Evolutionary conservation across 2,113 vertebrate species (phyloP), one percentile per base, ranked within the genome.

Genomic region (Pavo muticus): DNA sequence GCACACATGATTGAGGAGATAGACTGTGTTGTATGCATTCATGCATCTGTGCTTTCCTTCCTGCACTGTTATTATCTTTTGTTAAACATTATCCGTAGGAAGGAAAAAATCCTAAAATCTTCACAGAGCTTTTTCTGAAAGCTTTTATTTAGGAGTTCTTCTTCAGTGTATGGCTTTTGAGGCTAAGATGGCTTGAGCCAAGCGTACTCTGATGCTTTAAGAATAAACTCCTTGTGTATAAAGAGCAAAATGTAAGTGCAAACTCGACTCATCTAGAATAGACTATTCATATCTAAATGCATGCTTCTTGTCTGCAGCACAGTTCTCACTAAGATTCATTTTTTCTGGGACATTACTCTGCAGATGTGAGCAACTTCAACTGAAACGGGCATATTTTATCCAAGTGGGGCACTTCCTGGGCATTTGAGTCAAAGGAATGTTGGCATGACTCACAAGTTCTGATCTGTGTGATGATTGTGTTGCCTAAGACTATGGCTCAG

Each of bases 211-310:
- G 83, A 91, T 90, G 85, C 91, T 87, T 95, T 94, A 87, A 96
- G 93, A 96, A 97, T 94, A 95, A 88, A 84, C 67, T 75, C 88
- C 88, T 96, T 95, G 93, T 97, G 67, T 78, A 59, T 88, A 88
- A 94, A 94, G 90, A 97, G 93, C 86, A 93, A 94, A 90, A 94
- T 92, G 48, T 93, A 94, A 95, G 95, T 87, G 84, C 80, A 91
- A 69, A 94, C 93, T 95, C 82, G 92, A 95, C 93, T 95, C 9
- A 4, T 88, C 67, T 54, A 94, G 86, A 97, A 96, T 95, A 91
- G 87, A 44, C 84, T 69, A 95, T 96, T 96, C 88, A 96, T 93
- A 93, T 87, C 81, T 94, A 83, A 96, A 95, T 90, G 86, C 50
- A 20, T 2, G 9, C 47, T 84, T 95, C 90, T 92, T 93, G 84